Conservation (phyloP, 2,113 vertebrate genomes). For the Verasper variegatus region DNA sequence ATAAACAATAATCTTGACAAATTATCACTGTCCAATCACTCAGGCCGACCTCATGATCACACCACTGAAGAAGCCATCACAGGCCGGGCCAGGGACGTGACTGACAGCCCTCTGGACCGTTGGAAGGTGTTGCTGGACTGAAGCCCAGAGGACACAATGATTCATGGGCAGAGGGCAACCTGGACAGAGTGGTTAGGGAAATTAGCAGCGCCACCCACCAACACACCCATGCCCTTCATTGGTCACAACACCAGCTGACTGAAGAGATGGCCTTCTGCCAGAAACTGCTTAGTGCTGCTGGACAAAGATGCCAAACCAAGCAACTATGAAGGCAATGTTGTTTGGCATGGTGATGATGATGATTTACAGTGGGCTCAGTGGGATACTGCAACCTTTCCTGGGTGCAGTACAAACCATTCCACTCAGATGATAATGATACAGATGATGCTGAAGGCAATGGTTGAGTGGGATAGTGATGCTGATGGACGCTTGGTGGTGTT, state of each 20-base stretch:
- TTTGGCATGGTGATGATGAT: conserved; percentile 51
- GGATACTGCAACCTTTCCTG: conserved; percentile 40
- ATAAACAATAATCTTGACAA: conserved; percentile 86
- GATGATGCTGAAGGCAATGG: not conserved
- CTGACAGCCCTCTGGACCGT: conserved; percentile 73
- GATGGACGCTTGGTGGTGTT: too few relatives aligned
- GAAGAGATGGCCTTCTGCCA: conserved; percentile 41
- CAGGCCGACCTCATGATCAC: conserved; percentile 68
- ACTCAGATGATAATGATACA: conserved; percentile 19
- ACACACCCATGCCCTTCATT: conserved; percentile 59
- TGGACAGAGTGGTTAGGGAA: conserved; percentile 68
- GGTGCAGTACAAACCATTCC: conserved; percentile 31
- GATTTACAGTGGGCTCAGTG: conserved; percentile 44
- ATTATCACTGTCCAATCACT: conserved; percentile 79
- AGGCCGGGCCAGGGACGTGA: conserved; percentile 68
- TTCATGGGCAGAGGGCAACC: conserved; percentile 75
- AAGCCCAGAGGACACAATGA: conserved; percentile 76
- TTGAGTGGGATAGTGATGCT: not conserved
- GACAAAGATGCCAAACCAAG: conserved; percentile 39
- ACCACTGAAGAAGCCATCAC: conserved; percentile 75
- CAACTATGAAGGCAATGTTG: conserved; percentile 20
- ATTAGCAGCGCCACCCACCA: conserved; percentile 61
- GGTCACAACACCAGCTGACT: conserved; percentile 38
- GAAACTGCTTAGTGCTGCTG: conserved; percentile 18
- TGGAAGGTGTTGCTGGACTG: conserved; percentile 57